Conservation (phyloP, 1,140 invertebrate species). For the Trachymyrmex cornetzi region DNA sequence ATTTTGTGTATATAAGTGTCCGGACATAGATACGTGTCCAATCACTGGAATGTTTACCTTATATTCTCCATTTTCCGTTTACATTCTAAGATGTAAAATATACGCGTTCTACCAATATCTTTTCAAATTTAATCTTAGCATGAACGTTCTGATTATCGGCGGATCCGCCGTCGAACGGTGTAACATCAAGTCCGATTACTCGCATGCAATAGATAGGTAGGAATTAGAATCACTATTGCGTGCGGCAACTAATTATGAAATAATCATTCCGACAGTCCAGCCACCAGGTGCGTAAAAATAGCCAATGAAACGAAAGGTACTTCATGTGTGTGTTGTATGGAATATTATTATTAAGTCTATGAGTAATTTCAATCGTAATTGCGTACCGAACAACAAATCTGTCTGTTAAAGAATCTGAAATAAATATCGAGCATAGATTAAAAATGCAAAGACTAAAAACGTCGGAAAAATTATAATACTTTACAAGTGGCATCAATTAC, state of each 20-base stretch:
- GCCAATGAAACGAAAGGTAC: neutral
- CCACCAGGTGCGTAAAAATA: slow-evolving; percentile 1
- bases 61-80: neutral
- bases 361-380: slow-evolving; percentile 1
- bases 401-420: neutral
- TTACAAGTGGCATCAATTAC: neutral
- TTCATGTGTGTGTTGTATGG: neutral
- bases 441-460: neutral
- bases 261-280: slow-evolving; percentile 20
- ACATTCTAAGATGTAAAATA: neutral
- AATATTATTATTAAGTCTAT: slow-evolving; percentile 1
- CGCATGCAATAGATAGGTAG: slow-evolving; percentile 15
- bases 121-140: neutral
- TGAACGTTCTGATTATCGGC: slow-evolving; percentile 12
- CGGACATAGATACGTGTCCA: no score
- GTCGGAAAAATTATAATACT: neutral
- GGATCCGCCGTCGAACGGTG: neutral
- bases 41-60: no score
- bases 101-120: neutral
- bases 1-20: no score
- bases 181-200: slow-evolving; percentile 8
- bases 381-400: neutral
- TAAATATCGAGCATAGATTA: neutral
- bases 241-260: slow-evolving; percentile 26
- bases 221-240: slow-evolving; percentile 41